Evolutionary conservation across 2,113 vertebrate genomes (phyloP).

Genomic region (Pyxicephalus adspersus): DNA sequence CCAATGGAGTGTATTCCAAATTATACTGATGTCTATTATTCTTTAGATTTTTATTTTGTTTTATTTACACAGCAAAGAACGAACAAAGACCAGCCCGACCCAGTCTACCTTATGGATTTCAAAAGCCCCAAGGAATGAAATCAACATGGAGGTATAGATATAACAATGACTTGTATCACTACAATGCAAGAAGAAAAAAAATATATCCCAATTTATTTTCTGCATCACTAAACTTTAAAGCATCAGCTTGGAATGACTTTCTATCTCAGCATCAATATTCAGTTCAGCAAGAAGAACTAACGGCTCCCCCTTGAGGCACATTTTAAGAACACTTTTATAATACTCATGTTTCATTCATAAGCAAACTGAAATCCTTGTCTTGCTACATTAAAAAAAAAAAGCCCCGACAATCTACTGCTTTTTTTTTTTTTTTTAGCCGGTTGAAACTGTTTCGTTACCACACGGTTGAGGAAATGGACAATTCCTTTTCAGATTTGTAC

Average conservation of each 20-base stretch:
- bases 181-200: slow-evolving; percentile 58
- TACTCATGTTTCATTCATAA: slow-evolving; percentile 68
- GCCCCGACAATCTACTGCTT: slow-evolving; percentile 61
- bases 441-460: slow-evolving; percentile 60
- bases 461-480: slow-evolving; percentile 63
- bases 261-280: slow-evolving; percentile 72
- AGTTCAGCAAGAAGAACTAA: slow-evolving; percentile 75
- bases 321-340: slow-evolving; percentile 74
- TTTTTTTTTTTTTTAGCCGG: slow-evolving; percentile 77
- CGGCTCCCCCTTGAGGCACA: slow-evolving; percentile 79
- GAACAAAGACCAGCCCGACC: slow-evolving; percentile 82
- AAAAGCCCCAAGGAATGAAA: slow-evolving; percentile 80
- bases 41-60: background rate
- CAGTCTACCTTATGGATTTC: slow-evolving; percentile 94
- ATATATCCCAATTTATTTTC: slow-evolving; percentile 60
- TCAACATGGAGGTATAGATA: slow-evolving; percentile 84
- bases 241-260: slow-evolving; percentile 81
- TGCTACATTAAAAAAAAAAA: slow-evolving; percentile 66
- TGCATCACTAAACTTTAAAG: slow-evolving; percentile 67
- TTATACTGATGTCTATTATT: background rate
- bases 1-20: too few relatives aligned
- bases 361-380: slow-evolving; percentile 69
- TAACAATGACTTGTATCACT: slow-evolving; percentile 60
- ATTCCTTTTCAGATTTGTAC: slow-evolving; percentile 63
- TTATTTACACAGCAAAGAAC: slow-evolving; percentile 77